Evolutionary conservation across 2,113 vertebrate genomes (phyloP).

Genomic region (Muntiacus reevesi): DNA sequence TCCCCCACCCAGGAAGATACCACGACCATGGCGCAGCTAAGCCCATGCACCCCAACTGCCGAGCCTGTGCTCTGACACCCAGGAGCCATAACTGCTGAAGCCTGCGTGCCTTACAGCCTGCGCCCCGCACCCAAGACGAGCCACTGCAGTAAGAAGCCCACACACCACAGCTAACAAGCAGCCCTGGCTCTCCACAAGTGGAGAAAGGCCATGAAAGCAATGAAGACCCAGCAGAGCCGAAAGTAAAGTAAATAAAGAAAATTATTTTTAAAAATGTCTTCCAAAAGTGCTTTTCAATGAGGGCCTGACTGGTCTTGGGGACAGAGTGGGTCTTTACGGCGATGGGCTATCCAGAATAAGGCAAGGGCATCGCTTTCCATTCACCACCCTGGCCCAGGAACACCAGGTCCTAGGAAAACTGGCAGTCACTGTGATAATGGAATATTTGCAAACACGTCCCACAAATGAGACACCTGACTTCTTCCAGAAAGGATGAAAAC

Average conservation of each 20-base stretch:
- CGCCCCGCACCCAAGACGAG: not conserved
- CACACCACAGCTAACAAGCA: not conserved
- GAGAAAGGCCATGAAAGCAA: not conserved
- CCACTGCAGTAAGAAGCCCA: not conserved
- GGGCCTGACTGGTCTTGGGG: not conserved
- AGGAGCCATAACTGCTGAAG: not conserved
- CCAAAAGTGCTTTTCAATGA: not conserved
- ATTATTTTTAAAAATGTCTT: not conserved
- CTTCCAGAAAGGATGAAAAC: not conserved
- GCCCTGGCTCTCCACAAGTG: not conserved
- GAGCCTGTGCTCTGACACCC: not conserved
- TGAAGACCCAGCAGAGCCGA: not conserved
- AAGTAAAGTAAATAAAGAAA: not conserved
- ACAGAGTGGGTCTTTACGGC: not conserved
- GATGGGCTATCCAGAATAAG: not conserved
- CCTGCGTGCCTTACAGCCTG: not conserved
- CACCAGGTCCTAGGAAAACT: not conserved
- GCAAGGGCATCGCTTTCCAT: accelerated
- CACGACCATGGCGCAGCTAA: not conserved
- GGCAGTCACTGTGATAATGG: not conserved
- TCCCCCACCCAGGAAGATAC: not conserved
- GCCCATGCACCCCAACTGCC: not conserved
- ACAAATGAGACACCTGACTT: not conserved
- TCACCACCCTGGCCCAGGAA: not conserved
- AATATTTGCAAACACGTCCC: not conserved